Evolutionary conservation across 2,113 vertebrate species (phyloP).

Genomic region (Rhabdornis inornatus): DNA sequence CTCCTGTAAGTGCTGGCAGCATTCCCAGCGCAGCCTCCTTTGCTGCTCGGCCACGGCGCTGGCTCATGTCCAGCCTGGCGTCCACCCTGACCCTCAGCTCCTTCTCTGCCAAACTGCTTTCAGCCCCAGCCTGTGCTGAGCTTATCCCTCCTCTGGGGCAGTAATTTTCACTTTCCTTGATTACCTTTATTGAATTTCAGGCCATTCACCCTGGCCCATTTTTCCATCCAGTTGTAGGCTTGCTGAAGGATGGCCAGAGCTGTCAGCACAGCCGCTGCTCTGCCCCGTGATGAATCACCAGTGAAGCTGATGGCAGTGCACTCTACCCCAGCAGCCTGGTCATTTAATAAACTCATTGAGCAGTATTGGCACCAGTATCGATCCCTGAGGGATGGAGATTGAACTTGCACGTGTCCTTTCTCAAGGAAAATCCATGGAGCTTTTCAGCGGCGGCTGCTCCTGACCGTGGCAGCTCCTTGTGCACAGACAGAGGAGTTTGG

Average conservation of each 20-base stretch:
- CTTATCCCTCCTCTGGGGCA: neutral
- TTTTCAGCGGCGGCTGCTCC: neutral
- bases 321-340: neutral
- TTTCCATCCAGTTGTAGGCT: neutral
- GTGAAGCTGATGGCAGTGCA: neutral
- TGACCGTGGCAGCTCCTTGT: fast-evolving
- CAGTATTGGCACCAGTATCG: neutral
- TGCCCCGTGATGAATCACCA: neutral
- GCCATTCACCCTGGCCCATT: neutral
- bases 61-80: neutral
- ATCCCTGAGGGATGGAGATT: neutral
- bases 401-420: neutral
- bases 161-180: neutral
- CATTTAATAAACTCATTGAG: neutral
- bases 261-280: neutral
- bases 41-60: fast-evolving
- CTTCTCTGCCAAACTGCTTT: neutral
- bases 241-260: neutral
- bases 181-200: neutral
- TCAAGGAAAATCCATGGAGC: neutral
- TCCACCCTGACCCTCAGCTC: neutral
- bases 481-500: neutral
- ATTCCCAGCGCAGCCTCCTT: neutral
- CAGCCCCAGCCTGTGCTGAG: neutral
- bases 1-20: neutral